Base-by-base conservation (phyloP, 2,888 invertebrate species). In the Sicus ferrugineus region DNA sequence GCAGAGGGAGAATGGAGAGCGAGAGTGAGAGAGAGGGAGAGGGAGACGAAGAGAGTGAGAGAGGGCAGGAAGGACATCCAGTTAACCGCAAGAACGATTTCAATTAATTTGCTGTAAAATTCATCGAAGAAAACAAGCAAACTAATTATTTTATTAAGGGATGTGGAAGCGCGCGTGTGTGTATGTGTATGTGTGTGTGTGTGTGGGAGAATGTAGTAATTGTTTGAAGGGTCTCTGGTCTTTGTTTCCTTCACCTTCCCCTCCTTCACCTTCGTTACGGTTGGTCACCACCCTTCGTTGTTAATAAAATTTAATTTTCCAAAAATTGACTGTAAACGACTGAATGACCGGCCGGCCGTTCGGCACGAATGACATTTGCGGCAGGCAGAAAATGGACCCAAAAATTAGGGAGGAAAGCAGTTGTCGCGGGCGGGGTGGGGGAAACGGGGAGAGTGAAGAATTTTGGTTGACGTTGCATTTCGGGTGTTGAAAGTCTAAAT, bases 61-160 rank as follows among this genome's bases (percentile, higher is more conserved):
- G n/a, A n/a, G n/a, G n/a, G n/a, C n/a, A n/a, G n/a, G n/a, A n/a
- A n/a, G n/a, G 46, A n/a, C 26, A 21, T 26, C 21, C 9, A 30
- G 46, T 62, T 21, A 42, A 16, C 46, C 4, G 54, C 54, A 54
- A 54, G n/a, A n/a, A n/a, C 54, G 42, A 59, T 59, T 21, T 67
- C 21, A 58, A 59, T 59, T 59, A 59, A 67, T 58, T 59, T 59
- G 48, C 28, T 67, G 58, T 58, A 67, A 67, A 67, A 67, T 59
- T 67, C 67, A 59, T 59, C 48, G 58, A 56, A 67, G 58, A 67
- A 67, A 67, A 67, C 67, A 67, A 67, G 58, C 58, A 48, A 67
- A 58, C 34, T 67, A 58, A 67, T 67, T 67, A 58, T 46, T 59
- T 59, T 59, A 67, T 59, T 67, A 59, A 67, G 46, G 48, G 58